Percentiles rank a stretch among this genome's conserved stretches.
Conservation (phyloP, 2,113 vertebrate genomes). For the Mirounga angustirostris region DNA sequence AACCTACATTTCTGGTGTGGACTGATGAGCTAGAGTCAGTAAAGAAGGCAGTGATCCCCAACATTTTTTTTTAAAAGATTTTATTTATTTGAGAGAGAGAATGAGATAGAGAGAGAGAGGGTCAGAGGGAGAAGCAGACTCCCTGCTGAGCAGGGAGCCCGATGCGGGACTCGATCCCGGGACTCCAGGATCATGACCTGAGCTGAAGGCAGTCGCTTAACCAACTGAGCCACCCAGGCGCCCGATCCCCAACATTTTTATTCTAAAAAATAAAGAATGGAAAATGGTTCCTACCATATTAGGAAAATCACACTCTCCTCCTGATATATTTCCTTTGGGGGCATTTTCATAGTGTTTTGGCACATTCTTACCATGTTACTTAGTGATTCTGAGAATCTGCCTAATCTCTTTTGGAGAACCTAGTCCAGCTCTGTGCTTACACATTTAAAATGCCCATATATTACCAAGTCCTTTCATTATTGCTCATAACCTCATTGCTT, state of each 20-base stretch:
- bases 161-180: too few species aligned
- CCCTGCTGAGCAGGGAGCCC: too few species aligned
- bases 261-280: background rate
- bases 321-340: background rate
- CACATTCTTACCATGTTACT: background rate
- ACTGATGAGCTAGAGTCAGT: background rate
- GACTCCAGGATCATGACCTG: too few species aligned
- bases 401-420: constrained; percentile 5
- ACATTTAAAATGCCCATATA: background rate
- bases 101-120: too few species aligned
- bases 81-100: too few species aligned
- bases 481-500: background rate
- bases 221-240: too few species aligned
- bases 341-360: background rate
- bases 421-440: background rate
- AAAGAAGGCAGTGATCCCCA: background rate
- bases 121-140: too few species aligned
- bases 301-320: background rate
- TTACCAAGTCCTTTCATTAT: background rate
- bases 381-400: background rate
- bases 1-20: background rate
- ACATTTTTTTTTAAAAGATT: background rate
- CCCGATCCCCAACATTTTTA: background rate
- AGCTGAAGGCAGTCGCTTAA: background rate
- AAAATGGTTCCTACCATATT: background rate